Conservation (phyloP, 1,140 invertebrate species). For the Holcopasites calliopsidis region DNA sequence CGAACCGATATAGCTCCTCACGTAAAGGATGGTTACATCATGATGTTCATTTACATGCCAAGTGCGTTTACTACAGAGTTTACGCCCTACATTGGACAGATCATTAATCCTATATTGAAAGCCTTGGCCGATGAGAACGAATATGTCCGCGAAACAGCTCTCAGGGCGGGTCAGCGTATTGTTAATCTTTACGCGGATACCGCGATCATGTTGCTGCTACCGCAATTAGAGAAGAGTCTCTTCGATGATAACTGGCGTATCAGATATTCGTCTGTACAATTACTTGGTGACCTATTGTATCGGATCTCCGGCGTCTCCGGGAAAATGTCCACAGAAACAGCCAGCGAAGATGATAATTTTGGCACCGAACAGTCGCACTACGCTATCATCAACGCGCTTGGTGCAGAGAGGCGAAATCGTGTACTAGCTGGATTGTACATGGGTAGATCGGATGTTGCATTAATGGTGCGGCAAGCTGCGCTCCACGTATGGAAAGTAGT, state of each 20-base stretch:
- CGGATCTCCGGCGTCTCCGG: slow-evolving; percentile 98
- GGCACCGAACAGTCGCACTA: slow-evolving; percentile 97
- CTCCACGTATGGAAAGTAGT: slow-evolving; percentile 99
- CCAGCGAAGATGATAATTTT: slow-evolving; percentile 99
- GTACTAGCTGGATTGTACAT: slow-evolving; percentile 98
- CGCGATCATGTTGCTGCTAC: slow-evolving; percentile 95
- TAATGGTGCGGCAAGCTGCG: slow-evolving; percentile 98
- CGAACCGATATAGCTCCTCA: slow-evolving; percentile 96
- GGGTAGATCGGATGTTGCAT: slow-evolving; percentile 97
- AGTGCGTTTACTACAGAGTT: slow-evolving; percentile 97
- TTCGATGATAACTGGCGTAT: slow-evolving; percentile 99
- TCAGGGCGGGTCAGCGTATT: slow-evolving; percentile 97
- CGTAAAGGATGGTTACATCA: slow-evolving; percentile 99
- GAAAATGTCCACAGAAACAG: slow-evolving; percentile 99
- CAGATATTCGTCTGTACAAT: slow-evolving; percentile 95
- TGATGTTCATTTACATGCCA: slow-evolving; percentile 99
- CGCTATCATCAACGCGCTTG: slow-evolving; percentile 93
- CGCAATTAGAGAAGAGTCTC: slow-evolving; percentile 95
- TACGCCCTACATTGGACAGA: slow-evolving; percentile 97
- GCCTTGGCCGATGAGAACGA: slow-evolving; percentile 99
- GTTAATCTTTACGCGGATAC: slow-evolving; percentile 98
- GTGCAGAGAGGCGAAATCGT: slow-evolving; percentile 93
- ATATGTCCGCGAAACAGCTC: slow-evolving; percentile 97
- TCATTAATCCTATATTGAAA: slow-evolving; percentile 98
- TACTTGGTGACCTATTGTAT: slow-evolving; percentile 97